Conservation (phyloP, 2,113 vertebrate species). For the Dendrocopos noguchii region DNA sequence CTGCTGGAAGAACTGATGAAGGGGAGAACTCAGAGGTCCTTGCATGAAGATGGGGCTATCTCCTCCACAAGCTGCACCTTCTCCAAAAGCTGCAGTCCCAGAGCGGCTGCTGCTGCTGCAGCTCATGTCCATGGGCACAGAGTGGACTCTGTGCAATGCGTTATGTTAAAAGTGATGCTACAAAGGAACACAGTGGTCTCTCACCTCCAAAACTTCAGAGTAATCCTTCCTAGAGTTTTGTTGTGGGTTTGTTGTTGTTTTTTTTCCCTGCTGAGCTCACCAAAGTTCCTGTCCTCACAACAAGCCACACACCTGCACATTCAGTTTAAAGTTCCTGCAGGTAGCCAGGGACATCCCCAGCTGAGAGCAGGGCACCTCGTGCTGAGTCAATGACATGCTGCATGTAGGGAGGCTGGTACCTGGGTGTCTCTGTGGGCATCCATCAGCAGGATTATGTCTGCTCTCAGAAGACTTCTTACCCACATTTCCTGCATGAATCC, state of each 20-base stretch:
- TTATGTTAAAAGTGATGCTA: too few relatives aligned
- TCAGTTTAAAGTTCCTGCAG: background rate
- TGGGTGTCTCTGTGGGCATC: background rate
- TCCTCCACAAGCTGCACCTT: background rate
- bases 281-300: background rate
- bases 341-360: background rate
- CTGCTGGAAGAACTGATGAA: background rate
- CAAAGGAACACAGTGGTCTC: accelerated
- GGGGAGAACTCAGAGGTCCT: background rate
- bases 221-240: background rate
- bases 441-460: background rate
- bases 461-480: constrained; percentile 39
- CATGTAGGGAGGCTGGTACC: background rate
- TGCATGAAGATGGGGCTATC: accelerated
- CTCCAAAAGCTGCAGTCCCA: background rate
- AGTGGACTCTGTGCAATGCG: accelerated
- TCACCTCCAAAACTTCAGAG: background rate
- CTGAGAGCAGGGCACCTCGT: background rate
- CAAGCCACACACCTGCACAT: background rate
- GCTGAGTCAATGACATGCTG: background rate
- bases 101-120: background rate
- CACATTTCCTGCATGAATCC: constrained; percentile 22
- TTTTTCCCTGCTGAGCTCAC: background rate
- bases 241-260: too few relatives aligned
- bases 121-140: accelerated